A percentile compares a stretch with the other conserved stretches of the same genome.
Evolutionary conservation across 2,888 invertebrate genomes (phyloP).

Genomic region (Physocephala rufipes): DNA sequence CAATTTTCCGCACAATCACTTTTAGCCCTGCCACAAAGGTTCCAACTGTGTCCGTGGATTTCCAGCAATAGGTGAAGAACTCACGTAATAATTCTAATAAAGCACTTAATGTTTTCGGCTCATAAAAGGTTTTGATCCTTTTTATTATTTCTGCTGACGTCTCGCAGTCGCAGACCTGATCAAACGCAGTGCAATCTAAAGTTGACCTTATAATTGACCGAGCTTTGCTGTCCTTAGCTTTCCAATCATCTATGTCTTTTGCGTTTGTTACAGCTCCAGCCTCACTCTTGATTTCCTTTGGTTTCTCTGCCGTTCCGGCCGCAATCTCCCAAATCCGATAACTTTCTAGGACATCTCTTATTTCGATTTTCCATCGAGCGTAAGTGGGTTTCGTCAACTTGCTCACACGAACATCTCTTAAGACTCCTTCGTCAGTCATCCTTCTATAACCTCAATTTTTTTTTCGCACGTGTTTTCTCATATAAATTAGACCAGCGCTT

Average conservation of each 20-base stretch:
- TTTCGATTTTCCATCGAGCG: background rate
- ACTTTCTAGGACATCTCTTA: background rate
- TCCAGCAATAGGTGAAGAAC: background rate
- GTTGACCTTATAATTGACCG: background rate
- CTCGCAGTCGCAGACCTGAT: background rate
- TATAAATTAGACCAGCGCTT: no score
- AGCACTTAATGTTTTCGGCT: no score
- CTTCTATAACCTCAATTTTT: no score
- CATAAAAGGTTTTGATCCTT: background rate
- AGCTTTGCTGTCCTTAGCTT: background rate
- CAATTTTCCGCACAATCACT: constrained; percentile 7
- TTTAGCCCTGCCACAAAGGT: constrained; percentile 9
- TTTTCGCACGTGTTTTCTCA: no score
- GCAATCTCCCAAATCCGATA: background rate
- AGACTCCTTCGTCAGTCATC: background rate
- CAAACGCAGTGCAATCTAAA: background rate
- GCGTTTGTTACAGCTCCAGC: background rate
- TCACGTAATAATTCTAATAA: background rate
- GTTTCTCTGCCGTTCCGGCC: background rate
- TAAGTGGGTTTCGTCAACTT: background rate
- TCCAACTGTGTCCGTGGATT: background rate
- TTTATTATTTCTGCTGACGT: background rate
- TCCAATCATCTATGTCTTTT: background rate
- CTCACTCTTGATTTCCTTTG: background rate
- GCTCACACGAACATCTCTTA: background rate